Conservation (phyloP, 2,888 invertebrate genomes). For the Cephus rjabovi region DNA sequence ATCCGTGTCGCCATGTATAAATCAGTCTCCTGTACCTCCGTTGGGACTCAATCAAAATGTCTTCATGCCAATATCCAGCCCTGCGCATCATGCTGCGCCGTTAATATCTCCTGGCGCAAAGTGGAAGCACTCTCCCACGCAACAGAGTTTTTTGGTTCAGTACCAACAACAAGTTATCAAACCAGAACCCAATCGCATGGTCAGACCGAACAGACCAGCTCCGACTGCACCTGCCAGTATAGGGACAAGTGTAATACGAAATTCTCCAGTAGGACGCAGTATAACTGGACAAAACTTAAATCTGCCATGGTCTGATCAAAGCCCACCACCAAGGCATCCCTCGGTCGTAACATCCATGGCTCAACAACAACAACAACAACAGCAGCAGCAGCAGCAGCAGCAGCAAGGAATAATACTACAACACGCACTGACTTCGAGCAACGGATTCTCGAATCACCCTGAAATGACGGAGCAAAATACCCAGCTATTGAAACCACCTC, state of each 20-base stretch:
- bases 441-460: slow-evolving; percentile 54
- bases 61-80: slow-evolving; percentile 90
- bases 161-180: slow-evolving; percentile 69
- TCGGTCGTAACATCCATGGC: slow-evolving; percentile 62
- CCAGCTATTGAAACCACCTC: slow-evolving; percentile 45
- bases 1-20: slow-evolving; percentile 74
- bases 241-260: slow-evolving; percentile 84
- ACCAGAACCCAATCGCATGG: slow-evolving; percentile 73
- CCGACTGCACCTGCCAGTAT: slow-evolving; percentile 60
- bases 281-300: slow-evolving; percentile 50
- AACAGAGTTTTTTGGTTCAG: slow-evolving; percentile 66
- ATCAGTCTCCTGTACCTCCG: slow-evolving; percentile 75
- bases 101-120: slow-evolving; percentile 59
- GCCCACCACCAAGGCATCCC: slow-evolving; percentile 57
- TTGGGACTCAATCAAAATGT: slow-evolving; percentile 81
- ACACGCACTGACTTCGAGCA: slow-evolving; percentile 65
- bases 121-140: slow-evolving; percentile 65
- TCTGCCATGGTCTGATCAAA: slow-evolving; percentile 58
- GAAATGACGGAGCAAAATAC: slow-evolving; percentile 41
- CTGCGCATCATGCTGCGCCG: slow-evolving; percentile 69
- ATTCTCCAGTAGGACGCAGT: slow-evolving; percentile 76
- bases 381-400: slow-evolving; percentile 61
- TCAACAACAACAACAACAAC: slow-evolving; percentile 56
- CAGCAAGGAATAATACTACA: slow-evolving; percentile 65
- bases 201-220: slow-evolving; percentile 72